Conservation (phyloP, 2,888 invertebrate genomes). For the Tribolium freemani region DNA sequence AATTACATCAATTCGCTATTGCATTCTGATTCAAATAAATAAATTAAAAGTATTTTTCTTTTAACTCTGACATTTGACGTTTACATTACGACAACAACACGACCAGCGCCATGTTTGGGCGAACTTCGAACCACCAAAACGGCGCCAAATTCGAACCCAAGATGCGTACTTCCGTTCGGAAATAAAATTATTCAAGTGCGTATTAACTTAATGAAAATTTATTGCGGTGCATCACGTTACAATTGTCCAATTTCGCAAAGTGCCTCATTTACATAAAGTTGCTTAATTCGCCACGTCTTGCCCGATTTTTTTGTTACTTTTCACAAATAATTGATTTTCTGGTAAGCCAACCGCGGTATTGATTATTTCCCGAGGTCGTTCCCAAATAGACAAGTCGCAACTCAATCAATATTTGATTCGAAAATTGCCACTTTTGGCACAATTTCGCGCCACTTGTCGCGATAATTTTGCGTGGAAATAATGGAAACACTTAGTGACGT, state of each 20-base stretch:
- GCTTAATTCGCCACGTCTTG: not conserved
- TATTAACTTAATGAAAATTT: conserved; percentile 10
- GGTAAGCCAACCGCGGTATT: conserved; percentile 16
- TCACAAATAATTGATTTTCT: conserved; percentile 19
- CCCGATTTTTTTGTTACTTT: not conserved
- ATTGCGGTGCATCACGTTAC: conserved; percentile 11
- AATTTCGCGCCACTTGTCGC: not conserved
- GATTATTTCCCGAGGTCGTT: conserved; percentile 32
- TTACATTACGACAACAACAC: conserved; percentile 39
- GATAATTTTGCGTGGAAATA: not conserved
- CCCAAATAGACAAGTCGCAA: conserved; percentile 9
- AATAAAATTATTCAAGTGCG: not conserved
- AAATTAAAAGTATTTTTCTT: conserved; percentile 33
- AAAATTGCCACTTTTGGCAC: not conserved
- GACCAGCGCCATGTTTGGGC: not conserved
- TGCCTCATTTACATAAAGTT: conserved; percentile 10
- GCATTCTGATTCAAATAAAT: conserved; percentile 28
- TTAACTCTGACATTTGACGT: conserved; percentile 38
- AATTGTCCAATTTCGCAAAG: conserved; percentile 18
- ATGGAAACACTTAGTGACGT: conserved; percentile 31
- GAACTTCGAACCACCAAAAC: not conserved
- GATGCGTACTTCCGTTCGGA: not conserved
- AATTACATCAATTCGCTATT: conserved; percentile 10
- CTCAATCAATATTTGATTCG: not conserved
- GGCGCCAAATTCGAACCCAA: conserved; percentile 3